Percentiles rank a stretch among this genome's conserved stretches.
Evolutionary conservation across 2,797 vertebrate genomes (phyloP).

Genomic region (Sebastes kiyomatsui): DNA sequence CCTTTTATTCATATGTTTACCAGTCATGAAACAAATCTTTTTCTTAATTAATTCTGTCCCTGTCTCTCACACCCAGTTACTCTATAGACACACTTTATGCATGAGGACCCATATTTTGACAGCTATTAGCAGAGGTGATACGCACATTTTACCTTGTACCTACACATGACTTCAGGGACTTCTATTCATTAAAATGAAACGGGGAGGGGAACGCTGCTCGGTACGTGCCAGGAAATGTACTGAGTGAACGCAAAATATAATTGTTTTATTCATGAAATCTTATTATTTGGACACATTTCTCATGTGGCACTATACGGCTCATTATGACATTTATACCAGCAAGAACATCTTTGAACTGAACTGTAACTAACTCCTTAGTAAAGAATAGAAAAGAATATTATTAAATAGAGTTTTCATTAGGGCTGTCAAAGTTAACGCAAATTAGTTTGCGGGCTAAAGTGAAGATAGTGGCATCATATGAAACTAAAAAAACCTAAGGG

Average conservation of each 20-base stretch:
- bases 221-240: background rate
- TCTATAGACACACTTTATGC: constrained; percentile 24
- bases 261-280: constrained; percentile 19
- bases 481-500: too few species aligned
- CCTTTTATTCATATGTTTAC: background rate
- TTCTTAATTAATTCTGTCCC: constrained; percentile 26
- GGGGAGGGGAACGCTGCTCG: background rate
- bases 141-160: constrained; percentile 33
- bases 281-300: background rate
- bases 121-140: constrained; percentile 51
- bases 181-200: constrained; percentile 41
- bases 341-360: background rate
- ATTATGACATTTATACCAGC: background rate
- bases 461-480: too few species aligned
- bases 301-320: background rate
- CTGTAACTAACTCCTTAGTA: background rate
- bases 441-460: too few species aligned
- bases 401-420: background rate
- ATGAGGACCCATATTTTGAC: constrained; percentile 38
- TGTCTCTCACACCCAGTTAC: background rate
- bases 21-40: background rate
- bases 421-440: too few species aligned
- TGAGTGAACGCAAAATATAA: constrained; percentile 10
- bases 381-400: background rate
- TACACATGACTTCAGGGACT: constrained; percentile 41